Evolutionary conservation across 2,888 invertebrate species (phyloP), one percentile per base, ranked within the genome.

Genomic region (Ophion slaviceki): DNA sequence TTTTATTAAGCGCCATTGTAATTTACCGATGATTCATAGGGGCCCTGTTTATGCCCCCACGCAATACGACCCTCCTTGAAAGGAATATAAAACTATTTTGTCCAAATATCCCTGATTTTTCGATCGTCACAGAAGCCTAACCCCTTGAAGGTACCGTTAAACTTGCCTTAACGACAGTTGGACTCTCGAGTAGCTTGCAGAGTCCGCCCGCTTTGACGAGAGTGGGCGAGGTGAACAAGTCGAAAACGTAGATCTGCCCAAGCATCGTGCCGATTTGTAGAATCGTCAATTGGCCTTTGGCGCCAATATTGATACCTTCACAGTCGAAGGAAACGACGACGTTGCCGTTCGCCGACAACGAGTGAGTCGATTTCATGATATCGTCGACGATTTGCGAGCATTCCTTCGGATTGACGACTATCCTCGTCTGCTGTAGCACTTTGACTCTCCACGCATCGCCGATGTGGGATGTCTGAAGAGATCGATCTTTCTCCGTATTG

Each of bases 221-320:
- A 87, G 95, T 96, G 0, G 98, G 98, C 91, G 97, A 97, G 14
- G 97, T 96, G 92, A 98, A 96, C 88, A 98, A 96, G 94, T 99
- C 99, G 92, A 98, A 97, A 89, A 98, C 96, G 93, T 97, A 98
- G 5, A 97, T 97, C 93, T 97, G 97, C 61, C 98, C 98, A 78
- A 96, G 95, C 91, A 96, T 95, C 2, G 98, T 97, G 17, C 97
- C 98, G 89, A 98, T 96, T 93, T 98, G 97, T 92, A 98, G 96
- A 74, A 99, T 94, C 2, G 98, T 98, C 85, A 99, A 95, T 89
- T 97, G 97, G 24, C 98, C 98, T 93, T 98, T 98, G 1, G 97
- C 95, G 32, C 99, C 99, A 85, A 99, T 95, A 94, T 98, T 98
- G 78, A 99, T 97, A 20, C 99, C 98, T 94, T 99, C 99, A 90